Evolutionary conservation across 2,888 invertebrate genomes (phyloP), one percentile per base, ranked within the genome.

Genomic region (Tetramorium bicarinatum): DNA sequence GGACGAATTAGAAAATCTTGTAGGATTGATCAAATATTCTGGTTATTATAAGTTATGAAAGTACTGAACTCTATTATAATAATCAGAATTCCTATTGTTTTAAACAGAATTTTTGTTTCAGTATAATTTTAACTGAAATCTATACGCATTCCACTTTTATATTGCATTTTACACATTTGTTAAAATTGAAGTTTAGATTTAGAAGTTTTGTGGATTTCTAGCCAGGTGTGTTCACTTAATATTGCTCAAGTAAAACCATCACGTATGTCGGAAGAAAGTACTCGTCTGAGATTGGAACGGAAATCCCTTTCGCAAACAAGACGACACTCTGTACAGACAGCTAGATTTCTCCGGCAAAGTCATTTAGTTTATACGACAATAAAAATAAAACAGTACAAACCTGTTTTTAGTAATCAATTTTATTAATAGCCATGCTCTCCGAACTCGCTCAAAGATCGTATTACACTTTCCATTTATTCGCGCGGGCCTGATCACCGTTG

Each of bases 301-400:
- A 4, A 49, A 21, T 62, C 15, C 13, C 54, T 41, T n/a, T 54
- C 18, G 21, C 29, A 41, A 29, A 25, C 21, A 29, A 41, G 13
- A 54, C 4, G 21, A 38, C 18, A 11, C 75, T 29, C 25, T 2
- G 49, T 9, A 21, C 6, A 11, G 49, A 38, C 11, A 34, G 25
- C n/a, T 41, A 25, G 54, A 85, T 41, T 38, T 54, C 29, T 18
- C 56, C 87, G 88, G 89, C 90, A 87, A 86, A 91, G 89, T 91
- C 88, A 85, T 88, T 84, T 89, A 85, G 77, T 90, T 92, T 91
- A 90, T 92, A 92, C 85, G 77, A 82, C 80, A 84, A 85, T 89
- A 82, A 87, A 82, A 85, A 71, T 72, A 72, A 13, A 47, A 81
- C 76, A 62, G 38, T 83, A 83, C 85, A 85, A 71, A 66, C 49